These are phyloP conservation scores for Timema cristinae DNA, from an alignment of 2,888 invertebrate genomes.

Conservation along the genomic window DNA sequence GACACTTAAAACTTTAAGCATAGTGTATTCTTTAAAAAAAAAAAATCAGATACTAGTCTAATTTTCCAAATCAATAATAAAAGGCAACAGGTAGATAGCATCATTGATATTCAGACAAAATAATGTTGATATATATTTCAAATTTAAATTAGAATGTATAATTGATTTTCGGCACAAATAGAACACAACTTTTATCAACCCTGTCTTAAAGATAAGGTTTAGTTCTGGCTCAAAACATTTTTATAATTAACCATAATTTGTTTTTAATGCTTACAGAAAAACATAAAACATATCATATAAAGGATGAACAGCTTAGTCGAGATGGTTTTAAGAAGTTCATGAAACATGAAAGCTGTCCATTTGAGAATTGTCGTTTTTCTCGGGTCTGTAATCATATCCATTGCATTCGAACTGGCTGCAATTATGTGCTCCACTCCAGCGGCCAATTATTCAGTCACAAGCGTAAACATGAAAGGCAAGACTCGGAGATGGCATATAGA, in stretches of 20 bases:
- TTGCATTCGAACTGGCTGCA: conserved; percentile 92
- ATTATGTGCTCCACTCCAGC: conserved; percentile 93
- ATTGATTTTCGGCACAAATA: too few relatives aligned
- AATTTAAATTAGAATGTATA: not conserved
- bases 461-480: conserved; percentile 92
- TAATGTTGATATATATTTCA: not conserved
- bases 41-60: too few relatives aligned
- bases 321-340: conserved; percentile 99
- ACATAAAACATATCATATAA: conserved; percentile 97
- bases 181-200: not conserved
- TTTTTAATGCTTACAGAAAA: conserved; percentile 66
- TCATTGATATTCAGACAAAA: too few relatives aligned
- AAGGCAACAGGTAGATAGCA: too few relatives aligned
- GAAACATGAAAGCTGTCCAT: conserved; percentile 93
- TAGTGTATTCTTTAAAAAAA: too few relatives aligned
- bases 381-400: conserved; percentile 97
- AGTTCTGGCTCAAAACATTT: too few relatives aligned
- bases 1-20: too few relatives aligned
- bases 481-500: conserved; percentile 83
- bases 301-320: conserved; percentile 90
- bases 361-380: conserved; percentile 88
- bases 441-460: conserved; percentile 97
- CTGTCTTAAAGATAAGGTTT: not conserved
- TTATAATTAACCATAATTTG: not conserved
- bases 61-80: too few relatives aligned